Evolutionary conservation across 2,113 vertebrate species (phyloP), one percentile per base, ranked within the genome.

Genomic region (Gobius niger): DNA sequence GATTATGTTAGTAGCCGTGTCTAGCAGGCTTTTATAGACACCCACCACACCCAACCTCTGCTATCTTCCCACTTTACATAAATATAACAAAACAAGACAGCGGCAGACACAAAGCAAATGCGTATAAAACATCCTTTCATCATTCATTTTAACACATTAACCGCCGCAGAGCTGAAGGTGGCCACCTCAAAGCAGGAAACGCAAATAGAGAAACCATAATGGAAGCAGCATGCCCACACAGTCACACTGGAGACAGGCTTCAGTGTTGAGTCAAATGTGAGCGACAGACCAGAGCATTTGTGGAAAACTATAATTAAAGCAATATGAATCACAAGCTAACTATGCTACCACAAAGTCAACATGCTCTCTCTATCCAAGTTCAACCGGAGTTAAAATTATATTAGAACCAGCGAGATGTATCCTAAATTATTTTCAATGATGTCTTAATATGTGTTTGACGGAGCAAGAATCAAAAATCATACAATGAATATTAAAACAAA

Each of bases 381-480:
- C 24, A 34, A 44, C 42, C 59, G 53, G 54, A 71, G 63, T 62
- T 73, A 19, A 70, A 50, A 61, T 46, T 11, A 13, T 57, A 59
- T 63, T 71, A 15, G 16, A 63, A 66, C 50, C 4, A 11, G 18
- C 2, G 7, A 7, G 51, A 67, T 2, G 44, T 57, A 34, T 3
- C 24, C 24, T 34, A 50, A 49, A 34, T 42, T 60, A 66, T 68
- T 47, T 47, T 54, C 72, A 63, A 54, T 11, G 16, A 54, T 11
- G 2, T 2, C 24, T 34, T 2, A 34, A 34, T 34, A 34, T 34
- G 3, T 4, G 24, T 34, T 34, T 34, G 24, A 34, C 24, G 24
- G 24, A 34, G 24, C 24, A 34, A 34, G 24, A 34, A 34, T 34
- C 24, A 34, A 0, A 34, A n/a, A n/a, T 34, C 24, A 34, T 34